phyloP scores from a whole-genome alignment of 1,140 invertebrate species.

The Papilio helenus region DNA sequence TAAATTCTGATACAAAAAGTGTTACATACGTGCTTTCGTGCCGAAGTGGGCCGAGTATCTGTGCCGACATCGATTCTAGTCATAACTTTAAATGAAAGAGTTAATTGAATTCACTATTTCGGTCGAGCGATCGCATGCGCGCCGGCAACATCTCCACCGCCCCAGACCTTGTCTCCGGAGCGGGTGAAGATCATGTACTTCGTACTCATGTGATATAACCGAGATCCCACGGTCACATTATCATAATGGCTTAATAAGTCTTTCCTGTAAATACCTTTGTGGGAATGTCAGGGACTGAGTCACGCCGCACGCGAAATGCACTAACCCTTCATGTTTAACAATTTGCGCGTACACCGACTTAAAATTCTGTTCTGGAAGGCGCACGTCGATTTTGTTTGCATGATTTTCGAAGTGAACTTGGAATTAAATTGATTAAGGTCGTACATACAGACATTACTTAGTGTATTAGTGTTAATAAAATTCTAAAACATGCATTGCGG shows the following conservation, averaged over 20 bases:
- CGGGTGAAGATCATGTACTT: background rate
- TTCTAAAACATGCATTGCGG: conserved; percentile 39
- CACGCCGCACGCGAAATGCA: conserved; percentile 61
- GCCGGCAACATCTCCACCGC: background rate
- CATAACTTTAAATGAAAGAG: conserved; percentile 67
- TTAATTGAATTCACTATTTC: conserved; percentile 61
- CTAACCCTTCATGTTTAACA: conserved; percentile 66
- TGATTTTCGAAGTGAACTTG: conserved; percentile 17
- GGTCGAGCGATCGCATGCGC: conserved; percentile 37
- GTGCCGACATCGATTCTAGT: conserved; percentile 70
- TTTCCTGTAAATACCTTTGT: conserved; percentile 75
- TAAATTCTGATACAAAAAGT: conserved; percentile 72
- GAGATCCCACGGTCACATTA: conserved; percentile 70
- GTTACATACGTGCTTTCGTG: conserved; percentile 75
- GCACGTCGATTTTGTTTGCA: background rate
- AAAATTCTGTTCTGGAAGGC: conserved; percentile 26
- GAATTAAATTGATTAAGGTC: conserved; percentile 32
- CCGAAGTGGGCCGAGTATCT: conserved; percentile 77
- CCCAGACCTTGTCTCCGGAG: conserved; percentile 44
- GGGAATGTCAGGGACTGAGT: conserved; percentile 73
- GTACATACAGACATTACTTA: conserved; percentile 29
- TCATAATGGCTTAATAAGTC: conserved; percentile 72
- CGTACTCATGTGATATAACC: conserved; percentile 51
- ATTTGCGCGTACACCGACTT: conserved; percentile 48
- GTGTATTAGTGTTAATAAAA: conserved; percentile 35